Evolutionary conservation across 53 echinoderm and acorn worm species (phyloP).

Genomic region (Temnopleurus reevesii): DNA sequence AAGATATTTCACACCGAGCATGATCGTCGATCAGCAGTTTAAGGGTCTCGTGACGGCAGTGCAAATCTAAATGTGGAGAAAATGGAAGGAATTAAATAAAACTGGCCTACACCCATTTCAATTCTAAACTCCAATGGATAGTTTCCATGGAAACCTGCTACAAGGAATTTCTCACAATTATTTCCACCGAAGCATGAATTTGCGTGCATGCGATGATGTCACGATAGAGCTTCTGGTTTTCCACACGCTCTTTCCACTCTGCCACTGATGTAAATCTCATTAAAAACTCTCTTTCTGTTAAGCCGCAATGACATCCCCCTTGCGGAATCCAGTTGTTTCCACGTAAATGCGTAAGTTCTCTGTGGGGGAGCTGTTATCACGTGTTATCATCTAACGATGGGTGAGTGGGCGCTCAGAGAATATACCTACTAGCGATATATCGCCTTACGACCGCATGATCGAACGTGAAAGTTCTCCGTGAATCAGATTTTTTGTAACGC

Average conservation of each 20-base stretch:
- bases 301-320: neutral
- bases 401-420: neutral
- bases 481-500: neutral
- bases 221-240: neutral
- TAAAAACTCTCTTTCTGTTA: neutral
- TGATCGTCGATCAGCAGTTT: too few species aligned
- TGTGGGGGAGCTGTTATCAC: neutral
- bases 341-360: neutral
- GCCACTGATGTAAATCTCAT: neutral
- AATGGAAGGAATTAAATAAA: too few species aligned
- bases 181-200: neutral
- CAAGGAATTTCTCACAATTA: neutral
- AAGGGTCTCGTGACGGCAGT: too few species aligned
- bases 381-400: neutral
- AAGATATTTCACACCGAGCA: too few species aligned
- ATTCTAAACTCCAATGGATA: neutral
- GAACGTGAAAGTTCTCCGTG: neutral
- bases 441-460: neutral
- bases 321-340: neutral
- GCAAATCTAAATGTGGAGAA: too few species aligned
- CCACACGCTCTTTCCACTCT: neutral
- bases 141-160: conserved; percentile 21
- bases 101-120: too few species aligned
- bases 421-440: neutral
- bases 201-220: neutral